Base-by-base conservation (phyloP, 2,888 invertebrate species). In the Diplolepis rosae region DNA sequence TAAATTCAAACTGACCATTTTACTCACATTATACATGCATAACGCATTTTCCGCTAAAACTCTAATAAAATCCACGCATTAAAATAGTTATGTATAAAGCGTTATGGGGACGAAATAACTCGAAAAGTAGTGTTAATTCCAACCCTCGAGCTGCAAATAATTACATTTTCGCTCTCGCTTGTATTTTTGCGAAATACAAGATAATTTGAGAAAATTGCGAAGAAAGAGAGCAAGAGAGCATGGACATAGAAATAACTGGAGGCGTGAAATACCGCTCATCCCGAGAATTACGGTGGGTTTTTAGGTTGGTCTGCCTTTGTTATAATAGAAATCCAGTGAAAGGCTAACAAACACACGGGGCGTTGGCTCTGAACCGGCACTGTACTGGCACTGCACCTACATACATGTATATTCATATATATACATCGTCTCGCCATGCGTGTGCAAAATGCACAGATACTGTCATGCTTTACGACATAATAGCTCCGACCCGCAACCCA, bases 401-500 rank as follows among this genome's bases (percentile, higher is more conserved):
- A 61, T 11, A 32, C 35, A 56, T 1, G 7, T 13, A 35, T 39
- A 22, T 35, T 22, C 13, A 24, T 11, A 15, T 45, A 1, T 45
- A 45, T 15, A 45, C 18, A n/a, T 18, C 45, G 45, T 4, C 22
- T 3, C 35, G 24, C 22, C 56, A 18, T 22, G 13, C 35, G 39
- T 61, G 32, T 61, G 24, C 35, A 22, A 39, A 39, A 39, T 61
- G 39, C 39, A 39, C 61, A 42, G 66, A 68, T 66, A 74, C 67
- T 70, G 65, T 70, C 52, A 61, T 72, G 70, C 42, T 65, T 56
- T 56, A 48, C 71, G 42, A 56, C 54, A 70, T 69, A 72, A 76
- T 75, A 68, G 71, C 74, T 75, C 70, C 70, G 72, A 72, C 70
- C 66, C 72, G 68, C 70, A 70, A 24, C 30, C 52, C 69, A 72